A percentile compares a stretch with the other conserved stretches of the same genome.
Conservation (phyloP, 2,113 vertebrate species). For the Plestiodon gilberti region DNA sequence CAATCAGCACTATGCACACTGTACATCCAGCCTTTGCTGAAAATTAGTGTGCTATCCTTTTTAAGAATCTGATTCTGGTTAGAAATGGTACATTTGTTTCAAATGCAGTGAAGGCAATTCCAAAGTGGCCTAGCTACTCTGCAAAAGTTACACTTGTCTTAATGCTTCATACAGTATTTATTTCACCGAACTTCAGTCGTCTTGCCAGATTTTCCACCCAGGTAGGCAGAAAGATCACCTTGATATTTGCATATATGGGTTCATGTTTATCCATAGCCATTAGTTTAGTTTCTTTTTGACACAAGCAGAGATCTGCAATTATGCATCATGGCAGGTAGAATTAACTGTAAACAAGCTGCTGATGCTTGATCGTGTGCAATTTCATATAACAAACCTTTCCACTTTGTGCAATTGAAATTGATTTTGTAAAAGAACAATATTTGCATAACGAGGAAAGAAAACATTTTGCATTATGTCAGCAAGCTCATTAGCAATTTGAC, state of each 20-base stretch:
- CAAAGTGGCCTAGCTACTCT: not conserved
- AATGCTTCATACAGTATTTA: not conserved
- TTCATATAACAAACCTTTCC: conserved; percentile 11
- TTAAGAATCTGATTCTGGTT: no score
- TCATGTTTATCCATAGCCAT: not conserved
- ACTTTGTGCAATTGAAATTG: conserved; percentile 3
- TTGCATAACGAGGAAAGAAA: conserved; percentile 8
- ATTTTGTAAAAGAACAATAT: conserved; percentile 8
- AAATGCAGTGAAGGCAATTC: not conserved
- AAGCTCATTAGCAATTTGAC: not conserved
- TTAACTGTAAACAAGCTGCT: conserved; percentile 1
- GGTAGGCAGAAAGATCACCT: not conserved
- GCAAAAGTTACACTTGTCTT: not conserved
- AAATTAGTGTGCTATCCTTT: not conserved
- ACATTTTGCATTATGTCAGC: not conserved
- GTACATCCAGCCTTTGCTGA: not conserved
- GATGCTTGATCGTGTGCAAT: conserved; percentile 10
- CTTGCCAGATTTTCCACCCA: not conserved
- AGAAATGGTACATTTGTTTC: not conserved
- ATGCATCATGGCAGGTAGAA: conserved; percentile 20
- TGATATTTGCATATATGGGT: not conserved
- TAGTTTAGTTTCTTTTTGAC: conserved; percentile 6
- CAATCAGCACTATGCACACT: not conserved
- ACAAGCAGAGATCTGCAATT: not conserved
- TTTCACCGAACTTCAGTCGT: not conserved